Evolutionary conservation across 2,113 vertebrate species (phyloP).

Genomic region (Nyctibius bracteatus): DNA sequence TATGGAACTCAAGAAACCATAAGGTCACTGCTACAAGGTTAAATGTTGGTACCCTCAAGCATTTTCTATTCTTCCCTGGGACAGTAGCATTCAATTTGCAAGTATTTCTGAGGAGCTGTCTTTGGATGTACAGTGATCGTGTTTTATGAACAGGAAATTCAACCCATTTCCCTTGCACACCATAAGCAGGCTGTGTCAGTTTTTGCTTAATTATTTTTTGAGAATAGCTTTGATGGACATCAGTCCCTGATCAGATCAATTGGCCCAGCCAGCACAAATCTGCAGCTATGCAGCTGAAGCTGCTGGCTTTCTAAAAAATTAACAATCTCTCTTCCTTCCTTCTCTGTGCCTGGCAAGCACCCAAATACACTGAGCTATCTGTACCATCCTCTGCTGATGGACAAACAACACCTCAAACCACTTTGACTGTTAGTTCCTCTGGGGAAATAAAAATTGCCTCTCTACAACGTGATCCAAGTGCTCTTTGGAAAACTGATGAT

Average conservation of each 20-base stretch:
- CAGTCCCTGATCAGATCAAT: not conserved
- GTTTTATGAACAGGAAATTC: not conserved
- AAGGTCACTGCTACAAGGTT: not conserved
- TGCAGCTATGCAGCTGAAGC: not conserved
- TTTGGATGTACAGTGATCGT: not conserved
- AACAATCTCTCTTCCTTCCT: not conserved
- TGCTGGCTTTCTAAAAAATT: not conserved
- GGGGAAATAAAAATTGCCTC: not conserved
- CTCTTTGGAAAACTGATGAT: not conserved
- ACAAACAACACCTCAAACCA: not conserved
- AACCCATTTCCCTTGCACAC: not conserved
- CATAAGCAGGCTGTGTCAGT: not conserved
- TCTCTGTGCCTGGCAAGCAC: not conserved
- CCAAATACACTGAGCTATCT: rapidly evolving
- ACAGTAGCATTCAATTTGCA: not conserved
- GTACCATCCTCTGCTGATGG: not conserved
- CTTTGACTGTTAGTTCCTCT: not conserved
- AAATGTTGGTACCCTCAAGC: not conserved
- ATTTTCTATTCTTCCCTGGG: not conserved
- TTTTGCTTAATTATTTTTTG: not conserved
- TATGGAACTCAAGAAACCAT: not conserved
- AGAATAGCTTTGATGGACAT: not conserved
- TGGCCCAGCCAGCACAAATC: not conserved
- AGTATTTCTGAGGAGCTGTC: not conserved
- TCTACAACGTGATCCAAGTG: not conserved